Evolutionary conservation across 2,888 invertebrate genomes (phyloP), one percentile per base, ranked within the genome.

Genomic region (Acrobasis consociella): DNA sequence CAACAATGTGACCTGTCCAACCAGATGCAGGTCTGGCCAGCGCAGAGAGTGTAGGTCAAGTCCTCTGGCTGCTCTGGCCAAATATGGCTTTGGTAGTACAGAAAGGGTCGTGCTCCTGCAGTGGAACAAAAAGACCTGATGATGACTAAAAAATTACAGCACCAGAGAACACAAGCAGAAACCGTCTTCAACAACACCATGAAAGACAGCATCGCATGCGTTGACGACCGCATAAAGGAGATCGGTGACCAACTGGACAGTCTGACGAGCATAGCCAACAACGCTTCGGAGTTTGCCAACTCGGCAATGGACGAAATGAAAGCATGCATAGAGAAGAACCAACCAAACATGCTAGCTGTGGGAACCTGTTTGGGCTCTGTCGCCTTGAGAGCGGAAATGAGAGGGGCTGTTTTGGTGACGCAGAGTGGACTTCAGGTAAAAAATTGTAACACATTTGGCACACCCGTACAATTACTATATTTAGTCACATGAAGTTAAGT

Each of bases 311-410:
- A 72, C 0, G 78, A 85, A 11, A 82, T 91, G 82, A 82, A 73
- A 59, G 75, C 76, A 50, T 92, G 91, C 61, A 80, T 83, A 0
- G 73, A 75, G 9, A 70, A 73, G 1, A 74, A 74, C 42, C 65
- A 67, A 58, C 73, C 72, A 2, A 81, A 78, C 62, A 64, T 90
- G 7, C 64, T 86, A 3, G 70, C 72, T 1, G 71, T 80, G 5
- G 87, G 87, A 1, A 65, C 82, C 9, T 92, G 91, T 58, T 73
- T 92, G 22, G 86, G 82, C 49, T 58, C 70, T 7, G 71, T 89
- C 2, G 85, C 85, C 39, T 31, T 89, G 39, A 78, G 77, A 39
- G 78, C 83, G n/a, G 83, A 92, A 74, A 67, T 85, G 58, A 82
- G 80, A 62, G 81, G 79, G 17, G 73, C 78, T 9, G 63, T 75